These are phyloP conservation scores for Elephantulus edwardii DNA, from an alignment of 2,113 vertebrate genomes.

Conservation along the genomic window DNA sequence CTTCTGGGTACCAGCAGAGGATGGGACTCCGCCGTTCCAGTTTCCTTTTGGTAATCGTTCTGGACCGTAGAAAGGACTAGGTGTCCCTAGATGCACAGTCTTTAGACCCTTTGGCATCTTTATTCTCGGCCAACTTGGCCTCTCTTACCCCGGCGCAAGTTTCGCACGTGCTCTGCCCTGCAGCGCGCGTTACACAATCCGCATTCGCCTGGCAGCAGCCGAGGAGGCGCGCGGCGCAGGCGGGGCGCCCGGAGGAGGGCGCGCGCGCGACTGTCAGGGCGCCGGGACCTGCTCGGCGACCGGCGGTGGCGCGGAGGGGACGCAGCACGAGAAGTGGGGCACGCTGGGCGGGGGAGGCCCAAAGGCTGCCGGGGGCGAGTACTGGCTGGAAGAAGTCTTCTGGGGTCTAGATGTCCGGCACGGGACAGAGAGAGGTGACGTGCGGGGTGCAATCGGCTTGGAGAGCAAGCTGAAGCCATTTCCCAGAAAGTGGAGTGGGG, in stretches of 20 bases:
- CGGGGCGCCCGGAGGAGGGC: background rate
- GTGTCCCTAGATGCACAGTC: background rate
- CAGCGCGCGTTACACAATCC: slow-evolving; percentile 51
- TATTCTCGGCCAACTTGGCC: background rate
- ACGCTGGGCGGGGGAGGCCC: too few species aligned
- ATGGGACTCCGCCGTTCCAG: background rate
- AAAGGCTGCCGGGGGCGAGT: background rate
- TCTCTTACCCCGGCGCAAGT: background rate
- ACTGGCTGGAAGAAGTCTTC: background rate
- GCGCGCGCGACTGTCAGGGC: background rate
- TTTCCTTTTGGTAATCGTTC: background rate
- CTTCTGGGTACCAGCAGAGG: background rate
- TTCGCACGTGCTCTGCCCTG: background rate
- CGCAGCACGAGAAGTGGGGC: background rate
- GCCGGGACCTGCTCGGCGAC: background rate
- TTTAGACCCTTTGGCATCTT: too few species aligned
- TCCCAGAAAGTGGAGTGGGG: background rate
- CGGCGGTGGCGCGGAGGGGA: rapidly evolving
- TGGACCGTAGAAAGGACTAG: background rate
- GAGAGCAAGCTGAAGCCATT: background rate
- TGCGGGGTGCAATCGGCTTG: background rate
- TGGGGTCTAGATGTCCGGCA: background rate
- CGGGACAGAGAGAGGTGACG: background rate
- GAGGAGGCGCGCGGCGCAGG: background rate
- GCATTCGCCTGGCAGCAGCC: background rate